Evolutionary conservation across 2,113 vertebrate genomes (phyloP).

Genomic region (Plotosus lineatus): DNA sequence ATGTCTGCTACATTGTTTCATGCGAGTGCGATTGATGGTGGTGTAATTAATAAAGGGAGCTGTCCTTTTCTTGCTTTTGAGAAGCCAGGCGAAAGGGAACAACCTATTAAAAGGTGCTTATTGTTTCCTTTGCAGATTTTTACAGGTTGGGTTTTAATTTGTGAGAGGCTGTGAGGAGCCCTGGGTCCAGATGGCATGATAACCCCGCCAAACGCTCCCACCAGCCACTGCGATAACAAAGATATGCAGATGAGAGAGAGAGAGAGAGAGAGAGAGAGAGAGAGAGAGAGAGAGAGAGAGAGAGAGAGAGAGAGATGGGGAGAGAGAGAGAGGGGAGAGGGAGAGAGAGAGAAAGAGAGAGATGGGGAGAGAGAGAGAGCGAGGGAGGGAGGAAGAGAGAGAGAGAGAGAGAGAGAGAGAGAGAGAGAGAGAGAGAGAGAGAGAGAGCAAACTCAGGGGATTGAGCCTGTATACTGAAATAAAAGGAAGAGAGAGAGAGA

Average conservation of each 20-base stretch:
- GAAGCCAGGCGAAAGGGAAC: slow-evolving; percentile 86
- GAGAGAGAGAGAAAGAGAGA: slow-evolving; percentile 48
- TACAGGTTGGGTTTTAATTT: slow-evolving; percentile 99
- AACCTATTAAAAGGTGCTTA: slow-evolving; percentile 97
- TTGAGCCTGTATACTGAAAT: no score
- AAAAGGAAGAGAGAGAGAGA: slow-evolving; percentile 69
- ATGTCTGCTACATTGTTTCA: slow-evolving; percentile 95
- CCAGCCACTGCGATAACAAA: slow-evolving; percentile 94
- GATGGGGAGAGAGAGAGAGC: background rate
- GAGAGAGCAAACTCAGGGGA: background rate
- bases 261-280: slow-evolving; percentile 64
- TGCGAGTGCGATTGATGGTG: slow-evolving; percentile 94
- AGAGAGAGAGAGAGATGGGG: slow-evolving; percentile 64
- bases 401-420: slow-evolving; percentile 60
- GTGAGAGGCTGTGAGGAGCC: slow-evolving; percentile 88
- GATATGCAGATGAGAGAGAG: slow-evolving; percentile 91
- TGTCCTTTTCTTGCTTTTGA: slow-evolving; percentile 81
- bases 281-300: slow-evolving; percentile 74
- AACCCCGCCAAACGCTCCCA: slow-evolving; percentile 85
- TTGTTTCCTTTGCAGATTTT: slow-evolving; percentile 96
- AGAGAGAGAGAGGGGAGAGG: slow-evolving; percentile 66
- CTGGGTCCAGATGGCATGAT: slow-evolving; percentile 94
- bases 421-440: slow-evolving; percentile 45
- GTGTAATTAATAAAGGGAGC: slow-evolving; percentile 98
- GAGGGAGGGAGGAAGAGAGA: background rate